Base-by-base conservation (phyloP, 2,113 vertebrate species). In the Calidris pygmaea region DNA sequence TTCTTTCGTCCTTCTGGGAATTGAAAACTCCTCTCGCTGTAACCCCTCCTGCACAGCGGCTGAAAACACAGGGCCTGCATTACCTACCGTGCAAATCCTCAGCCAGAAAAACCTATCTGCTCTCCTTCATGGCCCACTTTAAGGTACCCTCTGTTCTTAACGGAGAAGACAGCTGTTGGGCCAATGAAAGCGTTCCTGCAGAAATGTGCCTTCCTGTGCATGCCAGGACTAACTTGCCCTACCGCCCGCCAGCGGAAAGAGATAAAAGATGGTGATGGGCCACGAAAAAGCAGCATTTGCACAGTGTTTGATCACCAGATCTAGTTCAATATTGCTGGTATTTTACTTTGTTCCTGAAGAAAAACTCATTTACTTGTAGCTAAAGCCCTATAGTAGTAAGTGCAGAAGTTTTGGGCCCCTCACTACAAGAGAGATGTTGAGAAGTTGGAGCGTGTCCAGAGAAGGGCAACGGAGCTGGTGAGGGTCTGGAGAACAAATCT, bases 1-100 rank as follows among this genome's bases (percentile, higher is more conserved):
- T 93, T 73, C 48, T 97, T 96, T 87, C 41, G 68, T 85, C 88
- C 92, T 87, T 76, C 85, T 92, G 94, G 93, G 97, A 95, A 96
- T 85, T 94, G 88, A 86, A 94, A 94, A 68, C 6, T n/a, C 47
- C 72, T 94, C 58, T 92, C 71, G 23, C 88, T 90, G 14, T 93
- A 97, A 94, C 78, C 91, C 88, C 65, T 85, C 41, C 58, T n/a
- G 66, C 75, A n/a, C 8, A 5, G 63, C 65, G 76, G 76, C 65
- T 79, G 86, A 73, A 71, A 80, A 67, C n/a, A 37, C 2, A n/a
- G n/a, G 30, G 43, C 12, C 37, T 81, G 19, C 66, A 15, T 82
- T 74, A 77, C 55, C 59, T 74, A 15, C 27, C 0, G 10, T 75
- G 56, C 21, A 48, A 78, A 68, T 74, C 74, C 53, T 43, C 41